Base-by-base conservation (phyloP, 2,888 invertebrate species). In the Thelaira solivaga region DNA sequence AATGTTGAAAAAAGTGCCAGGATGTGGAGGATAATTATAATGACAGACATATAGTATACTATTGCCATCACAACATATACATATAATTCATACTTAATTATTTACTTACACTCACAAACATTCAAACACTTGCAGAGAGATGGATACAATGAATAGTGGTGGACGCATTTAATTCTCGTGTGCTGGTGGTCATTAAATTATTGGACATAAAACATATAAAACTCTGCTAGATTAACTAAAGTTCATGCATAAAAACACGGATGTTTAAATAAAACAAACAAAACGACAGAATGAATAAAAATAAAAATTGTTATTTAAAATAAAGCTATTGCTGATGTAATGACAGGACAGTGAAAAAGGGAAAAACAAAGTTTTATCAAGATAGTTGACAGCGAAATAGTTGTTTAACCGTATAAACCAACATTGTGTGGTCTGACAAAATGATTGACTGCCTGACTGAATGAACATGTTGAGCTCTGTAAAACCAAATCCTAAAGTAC, bases 281-380 rank as follows among this genome's bases (percentile, higher is more conserved):
- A 36, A 49, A 29, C 16, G 16, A 11, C 20, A 8, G 2, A 31
- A 29, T 26, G 34, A 20, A n/a, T 26, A 1, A 10, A 24, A 34
- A 55, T 8, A n/a, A 31, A 22, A 26, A 45, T 18, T n/a, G n/a
- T n/a, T n/a, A n/a, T n/a, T n/a, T n/a, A n/a, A n/a, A n/a, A n/a
- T n/a, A n/a, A n/a, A n/a, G n/a, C n/a, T n/a, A n/a, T n/a, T n/a
- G n/a, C n/a, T n/a, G n/a, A n/a, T n/a, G n/a, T 76, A 76, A 80
- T 80, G 57, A 75, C 49, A 59, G 67, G 43, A 67, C 31, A 72
- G 64, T 59, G 71, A 68, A 55, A 62, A 36, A 43, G 59, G 47
- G 29, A 73, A 73, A 45, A 57, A n/a, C 22, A 49, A 57, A 1
- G 13, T 16, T 64, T 65, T 65, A 73, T 65, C 73, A 73, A 65